Conservation (phyloP, 2,797 vertebrate species). For the Simalia tracyae region DNA sequence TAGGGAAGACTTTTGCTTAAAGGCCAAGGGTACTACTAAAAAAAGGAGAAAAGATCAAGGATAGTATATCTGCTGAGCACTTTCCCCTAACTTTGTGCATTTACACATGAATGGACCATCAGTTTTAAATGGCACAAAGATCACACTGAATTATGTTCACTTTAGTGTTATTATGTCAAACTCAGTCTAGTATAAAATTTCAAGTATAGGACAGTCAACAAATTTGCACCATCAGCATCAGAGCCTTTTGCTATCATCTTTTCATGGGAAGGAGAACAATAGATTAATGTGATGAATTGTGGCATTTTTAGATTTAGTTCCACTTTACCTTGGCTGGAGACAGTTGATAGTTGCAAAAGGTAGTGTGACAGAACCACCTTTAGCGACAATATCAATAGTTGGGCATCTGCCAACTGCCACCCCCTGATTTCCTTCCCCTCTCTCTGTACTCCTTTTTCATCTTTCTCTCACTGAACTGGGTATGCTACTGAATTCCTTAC, state of each 20-base stretch:
- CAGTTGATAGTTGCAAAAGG: not conserved
- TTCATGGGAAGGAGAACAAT: not conserved
- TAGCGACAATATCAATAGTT: not conserved
- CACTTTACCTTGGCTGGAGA: not conserved
- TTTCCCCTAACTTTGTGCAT: conserved; percentile 48
- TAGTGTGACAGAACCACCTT: not conserved
- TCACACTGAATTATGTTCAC: conserved; percentile 65
- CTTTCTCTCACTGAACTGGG: not conserved
- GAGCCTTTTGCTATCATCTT: conserved; percentile 32
- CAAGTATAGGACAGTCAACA: conserved; percentile 25
- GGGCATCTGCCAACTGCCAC: not conserved
- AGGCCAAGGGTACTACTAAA: conserved; percentile 25
- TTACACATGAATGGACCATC: conserved; percentile 67
- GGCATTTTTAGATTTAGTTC: not conserved
- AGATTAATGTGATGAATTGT: not conserved
- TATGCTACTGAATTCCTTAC: not conserved
- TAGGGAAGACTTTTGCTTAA: conserved; percentile 44
- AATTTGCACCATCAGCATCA: conserved; percentile 28
- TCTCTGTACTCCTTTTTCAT: not conserved
- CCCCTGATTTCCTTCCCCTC: not conserved
- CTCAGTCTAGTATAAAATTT: conserved; percentile 51
- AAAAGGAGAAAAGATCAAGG: conserved; percentile 5
- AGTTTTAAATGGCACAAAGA: conserved; percentile 53
- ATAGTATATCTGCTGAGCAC: not conserved
- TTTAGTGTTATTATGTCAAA: conserved; percentile 58